Evolutionary conservation across 2,888 invertebrate species (phyloP), one percentile per base, ranked within the genome.

Genomic region (Panopea generosa): DNA sequence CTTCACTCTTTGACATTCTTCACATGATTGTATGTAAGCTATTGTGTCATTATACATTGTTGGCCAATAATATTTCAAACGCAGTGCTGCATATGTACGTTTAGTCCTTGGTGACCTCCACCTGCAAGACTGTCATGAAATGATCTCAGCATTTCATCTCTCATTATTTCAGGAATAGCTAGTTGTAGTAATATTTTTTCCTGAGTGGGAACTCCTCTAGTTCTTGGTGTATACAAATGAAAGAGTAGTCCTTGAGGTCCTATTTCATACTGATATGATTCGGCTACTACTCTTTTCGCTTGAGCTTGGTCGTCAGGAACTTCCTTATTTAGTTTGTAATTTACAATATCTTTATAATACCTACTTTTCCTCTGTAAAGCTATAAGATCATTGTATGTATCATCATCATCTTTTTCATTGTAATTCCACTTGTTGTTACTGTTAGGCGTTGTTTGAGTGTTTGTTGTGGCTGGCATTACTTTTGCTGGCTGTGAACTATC

Each of bases 61-160:
- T 2, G 78, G 81, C 83, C 83, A 84, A 53, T 20, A 81, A 49
- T 76, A 83, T 50, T 78, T 80, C 3, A 26, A 26, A 0, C 76
- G 40, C 16, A 82, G 43, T 11, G 75, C 52, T 18, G 49, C 68
- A 63, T 76, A 82, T 24, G 82, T 78, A n/a, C 80, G 24, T 33
- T 83, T 77, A 49, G 67, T 9, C 82, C 80, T 61, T 84, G 77
- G 40, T 82, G 82, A 20, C 63, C 71, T 0, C 82, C 77, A 47
- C 78, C 75, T 7, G 60, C 27, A 2, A 77, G 11, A 49, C 55
- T 55, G 50, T 82, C 79, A 70, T 79, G 77, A 43, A 71, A 80
- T 2, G 67, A 63, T 22, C 56, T 53, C 1, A 82, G 61, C 16
- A 90, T 90, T 59, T 20, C 55, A 26, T 66, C 63, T 9, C 68